A percentile compares a stretch with the other conserved stretches of the same genome.
Conservation (phyloP, 37 sponge, comb jelly and placozoan species). For the Aphrocallistes beatrix region DNA sequence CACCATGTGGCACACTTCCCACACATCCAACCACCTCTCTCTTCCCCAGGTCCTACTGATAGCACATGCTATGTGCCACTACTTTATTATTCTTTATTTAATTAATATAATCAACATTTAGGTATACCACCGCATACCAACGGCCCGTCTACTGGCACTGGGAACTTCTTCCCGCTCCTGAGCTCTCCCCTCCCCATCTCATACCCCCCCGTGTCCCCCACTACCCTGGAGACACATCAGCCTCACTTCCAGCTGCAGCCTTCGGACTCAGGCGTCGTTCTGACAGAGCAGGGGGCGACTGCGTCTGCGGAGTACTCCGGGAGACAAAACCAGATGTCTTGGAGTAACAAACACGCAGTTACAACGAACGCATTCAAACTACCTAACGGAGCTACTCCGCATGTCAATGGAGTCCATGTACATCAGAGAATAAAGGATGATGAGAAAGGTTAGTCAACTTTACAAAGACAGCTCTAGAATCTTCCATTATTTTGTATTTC, state of each 20-base stretch:
- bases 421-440: not conserved
- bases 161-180: slow-evolving; percentile 14
- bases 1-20: not conserved
- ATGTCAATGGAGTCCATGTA: not conserved
- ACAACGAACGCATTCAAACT: not conserved
- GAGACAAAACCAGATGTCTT: not conserved
- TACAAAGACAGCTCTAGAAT: no score
- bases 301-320: not conserved
- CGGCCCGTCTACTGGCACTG: not conserved
- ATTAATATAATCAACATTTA: not conserved
- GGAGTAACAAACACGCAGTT: not conserved
- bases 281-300: not conserved
- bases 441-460: not conserved
- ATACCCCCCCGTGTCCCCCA: not conserved
- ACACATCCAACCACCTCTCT: not conserved
- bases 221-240: not conserved
- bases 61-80: not conserved
- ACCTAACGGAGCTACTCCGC: not conserved
- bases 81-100: not conserved
- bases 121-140: not conserved
- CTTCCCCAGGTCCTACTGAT: not conserved
- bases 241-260: not conserved
- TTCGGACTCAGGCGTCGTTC: not conserved
- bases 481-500: no score
- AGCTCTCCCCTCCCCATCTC: not conserved